Percentiles rank a stretch among this genome's conserved stretches.
Conservation (phyloP, 2,113 vertebrate species). For the Aix galericulata region DNA sequence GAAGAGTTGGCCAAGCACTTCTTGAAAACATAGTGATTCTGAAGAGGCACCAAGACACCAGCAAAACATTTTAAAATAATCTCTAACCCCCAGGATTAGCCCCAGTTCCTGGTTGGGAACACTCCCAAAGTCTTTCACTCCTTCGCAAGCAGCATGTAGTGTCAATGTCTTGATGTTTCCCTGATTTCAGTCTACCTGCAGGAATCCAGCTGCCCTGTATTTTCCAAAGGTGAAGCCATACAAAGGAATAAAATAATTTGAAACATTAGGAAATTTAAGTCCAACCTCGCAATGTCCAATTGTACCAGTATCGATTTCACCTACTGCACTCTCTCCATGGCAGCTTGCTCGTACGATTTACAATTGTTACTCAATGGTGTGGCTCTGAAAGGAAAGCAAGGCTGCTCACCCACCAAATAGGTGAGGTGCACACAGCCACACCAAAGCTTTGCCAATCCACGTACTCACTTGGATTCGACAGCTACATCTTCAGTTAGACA, state of each 20-base stretch:
- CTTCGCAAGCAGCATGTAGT: background rate
- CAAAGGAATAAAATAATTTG: background rate
- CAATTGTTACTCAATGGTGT: fast-evolving
- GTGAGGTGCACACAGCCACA: fast-evolving
- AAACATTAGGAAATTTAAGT: background rate
- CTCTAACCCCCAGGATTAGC: background rate
- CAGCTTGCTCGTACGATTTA: fast-evolving
- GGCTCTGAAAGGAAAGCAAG: background rate
- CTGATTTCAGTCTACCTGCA: background rate
- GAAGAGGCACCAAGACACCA: background rate
- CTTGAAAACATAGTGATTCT: background rate
- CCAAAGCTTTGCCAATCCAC: background rate
- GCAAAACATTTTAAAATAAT: background rate
- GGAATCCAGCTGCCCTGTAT: background rate
- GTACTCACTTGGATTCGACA: fast-evolving
- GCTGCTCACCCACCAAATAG: background rate
- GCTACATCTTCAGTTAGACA: background rate
- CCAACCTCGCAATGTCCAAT: background rate
- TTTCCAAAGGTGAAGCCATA: background rate
- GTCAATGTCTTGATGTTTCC: background rate
- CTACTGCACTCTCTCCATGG: background rate
- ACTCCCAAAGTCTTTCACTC: background rate
- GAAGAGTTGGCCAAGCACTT: constrained; percentile 7
- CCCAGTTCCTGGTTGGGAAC: background rate
- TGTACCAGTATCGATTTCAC: background rate